phyloP scores from a whole-genome alignment of 2,113 vertebrate genomes.

The Elaphurus davidianus region DNA sequence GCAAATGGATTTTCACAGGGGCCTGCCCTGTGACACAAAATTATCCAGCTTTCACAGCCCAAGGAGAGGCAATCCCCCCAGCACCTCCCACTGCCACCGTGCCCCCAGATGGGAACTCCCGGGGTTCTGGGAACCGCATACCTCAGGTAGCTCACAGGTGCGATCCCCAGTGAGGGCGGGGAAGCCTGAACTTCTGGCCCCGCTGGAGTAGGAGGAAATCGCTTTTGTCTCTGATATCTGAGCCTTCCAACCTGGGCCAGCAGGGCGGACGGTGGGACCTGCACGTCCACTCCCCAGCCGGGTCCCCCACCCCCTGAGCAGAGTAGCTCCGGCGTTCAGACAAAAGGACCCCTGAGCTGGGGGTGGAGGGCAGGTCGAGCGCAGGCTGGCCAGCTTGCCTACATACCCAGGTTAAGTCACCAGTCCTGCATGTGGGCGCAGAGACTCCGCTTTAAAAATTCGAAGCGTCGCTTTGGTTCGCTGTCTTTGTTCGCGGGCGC shows the following conservation, averaged over 20 bases:
- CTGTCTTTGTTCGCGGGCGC: constrained; percentile 70
- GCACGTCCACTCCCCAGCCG: neutral
- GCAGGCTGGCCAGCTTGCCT: neutral
- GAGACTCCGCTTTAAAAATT: neutral
- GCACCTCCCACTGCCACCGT: neutral
- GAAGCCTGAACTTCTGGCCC: constrained; percentile 57
- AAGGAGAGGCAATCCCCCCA: neutral
- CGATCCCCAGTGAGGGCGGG: constrained; percentile 44
- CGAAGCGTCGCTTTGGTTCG: constrained; percentile 69
- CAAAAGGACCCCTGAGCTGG: constrained; percentile 67
- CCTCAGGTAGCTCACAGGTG: constrained; percentile 50
- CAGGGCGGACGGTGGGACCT: neutral
- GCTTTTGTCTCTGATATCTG: constrained; percentile 53
- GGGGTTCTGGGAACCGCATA: constrained; percentile 17
- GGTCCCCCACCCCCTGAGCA: neutral
- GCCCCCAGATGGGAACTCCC: neutral
- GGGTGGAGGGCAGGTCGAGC: neutral
- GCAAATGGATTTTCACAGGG: constrained; percentile 74
- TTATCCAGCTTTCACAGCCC: neutral
- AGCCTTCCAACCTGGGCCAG: constrained; percentile 7
- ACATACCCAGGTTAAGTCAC: neutral
- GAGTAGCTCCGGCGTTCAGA: constrained; percentile 52
- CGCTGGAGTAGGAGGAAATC: neutral
- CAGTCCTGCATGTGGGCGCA: neutral
- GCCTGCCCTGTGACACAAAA: constrained; percentile 79